Evolutionary conservation across 2,797 vertebrate species (phyloP), one percentile per base, ranked within the genome.

Genomic region (Poeciliopsis infans): DNA sequence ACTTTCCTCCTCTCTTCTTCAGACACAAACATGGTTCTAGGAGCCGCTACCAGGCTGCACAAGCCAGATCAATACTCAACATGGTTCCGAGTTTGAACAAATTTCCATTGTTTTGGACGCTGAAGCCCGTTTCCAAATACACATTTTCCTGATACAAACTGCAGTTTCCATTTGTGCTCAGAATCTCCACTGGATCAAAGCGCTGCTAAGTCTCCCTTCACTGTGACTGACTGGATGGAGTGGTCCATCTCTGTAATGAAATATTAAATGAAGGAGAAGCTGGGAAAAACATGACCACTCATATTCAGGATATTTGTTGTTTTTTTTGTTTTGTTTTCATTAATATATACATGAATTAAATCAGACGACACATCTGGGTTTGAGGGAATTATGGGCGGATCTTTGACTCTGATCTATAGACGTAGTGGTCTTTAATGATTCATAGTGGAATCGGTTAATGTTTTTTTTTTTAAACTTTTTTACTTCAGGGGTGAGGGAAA

Each of bases 11-110:
- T 53, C 39, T 61, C 31, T 73, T 31, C 36, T 41, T 18, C 45
- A 66, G 64, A 78, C 77, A 53, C 20, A 85, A 45, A 87, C 76
- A 80, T 73, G 66, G 74, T 84, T 89, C 85, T 81, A 85, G 78
- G 88, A 85, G 80, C 72, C 77, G 77, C 77, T 18, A 43, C 61
- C 79, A 86, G 72, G 55, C 75, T 72, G 76, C 78, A 79, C 75
- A 85, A 12, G 3, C 76, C 28, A 73, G 83, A 91, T 93, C 91
- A 51, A 91, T 94, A 82, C 76, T 31, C 41, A 68, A n/a, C 13
- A 13, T 6, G n/a, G 4, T 13, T 28, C 11, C 15, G 28, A 12
- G 5, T 13, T 59, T 10, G 13, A 59, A 13, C 11, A 59, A 31
- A 5, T 55, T 55, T 7, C 2, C 23, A 1, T 55, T 4, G 4